phyloP scores from a whole-genome alignment of 1,140 invertebrate species.

The Scaptomyza graminum region DNA sequence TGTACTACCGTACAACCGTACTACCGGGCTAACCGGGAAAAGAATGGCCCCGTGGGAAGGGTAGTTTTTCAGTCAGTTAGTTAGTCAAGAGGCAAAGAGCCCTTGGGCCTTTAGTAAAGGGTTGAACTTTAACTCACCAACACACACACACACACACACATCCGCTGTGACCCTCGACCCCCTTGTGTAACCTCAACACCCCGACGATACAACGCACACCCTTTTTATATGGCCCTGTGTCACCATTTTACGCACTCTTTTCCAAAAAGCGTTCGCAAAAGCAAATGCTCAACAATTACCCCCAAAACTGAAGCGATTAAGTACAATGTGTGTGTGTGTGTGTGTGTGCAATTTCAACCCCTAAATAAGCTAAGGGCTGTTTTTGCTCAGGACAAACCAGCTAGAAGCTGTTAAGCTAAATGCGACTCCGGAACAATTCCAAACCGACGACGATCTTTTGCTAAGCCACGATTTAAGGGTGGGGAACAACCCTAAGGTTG shows the following conservation, averaged over 20 bases:
- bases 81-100: neutral
- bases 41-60: neutral
- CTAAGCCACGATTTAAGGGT: neutral
- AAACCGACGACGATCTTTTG: neutral
- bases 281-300: constrained; percentile 58
- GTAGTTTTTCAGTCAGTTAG: constrained; percentile 25
- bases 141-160: constrained; percentile 2
- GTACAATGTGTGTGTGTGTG: constrained; percentile 3
- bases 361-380: constrained; percentile 53
- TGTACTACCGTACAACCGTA: constrained; percentile 38
- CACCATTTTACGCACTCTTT: constrained; percentile 53
- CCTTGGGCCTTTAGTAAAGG: constrained; percentile 25
- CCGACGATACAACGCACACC: constrained; percentile 19
- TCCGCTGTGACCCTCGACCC: constrained; percentile 18
- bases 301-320: constrained; percentile 48
- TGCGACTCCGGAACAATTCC: constrained; percentile 1
- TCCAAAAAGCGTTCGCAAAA: constrained; percentile 28
- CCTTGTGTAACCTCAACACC: neutral
- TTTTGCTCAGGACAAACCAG: constrained; percentile 1
- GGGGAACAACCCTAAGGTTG: neutral
- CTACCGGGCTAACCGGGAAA: neutral
- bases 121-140: constrained; percentile 44
- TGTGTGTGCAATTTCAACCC: constrained; percentile 45
- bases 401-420: neutral
- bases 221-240: constrained; percentile 36